Evolutionary conservation across 53 echinoderm and acorn worm species (phyloP).

Genomic region (Mesocentrotus franciscanus): DNA sequence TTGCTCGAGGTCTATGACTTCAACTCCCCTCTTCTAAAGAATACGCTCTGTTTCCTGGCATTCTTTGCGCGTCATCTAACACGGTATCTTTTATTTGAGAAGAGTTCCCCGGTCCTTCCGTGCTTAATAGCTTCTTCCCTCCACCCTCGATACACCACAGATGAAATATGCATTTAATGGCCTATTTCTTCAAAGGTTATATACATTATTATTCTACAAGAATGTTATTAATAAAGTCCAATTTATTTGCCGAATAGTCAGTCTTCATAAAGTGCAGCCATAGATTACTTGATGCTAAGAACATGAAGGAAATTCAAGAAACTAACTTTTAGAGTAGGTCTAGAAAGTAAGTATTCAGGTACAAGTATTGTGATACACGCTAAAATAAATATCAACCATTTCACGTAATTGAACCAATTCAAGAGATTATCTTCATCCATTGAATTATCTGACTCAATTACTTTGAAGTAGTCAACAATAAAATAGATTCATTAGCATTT

Average conservation of each 20-base stretch:
- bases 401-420: neutral
- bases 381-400: too few species aligned
- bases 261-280: neutral
- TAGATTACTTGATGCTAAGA: neutral
- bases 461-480: too few species aligned
- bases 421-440: neutral
- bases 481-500: too few species aligned
- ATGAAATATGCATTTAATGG: neutral
- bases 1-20: neutral
- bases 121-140: neutral
- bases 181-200: neutral
- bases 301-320: too few species aligned
- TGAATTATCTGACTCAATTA: too few species aligned
- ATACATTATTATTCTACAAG: neutral
- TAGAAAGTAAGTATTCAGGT: too few species aligned
- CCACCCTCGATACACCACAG: neutral
- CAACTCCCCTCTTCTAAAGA: neutral
- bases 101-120: neutral
- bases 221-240: neutral
- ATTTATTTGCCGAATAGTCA: neutral
- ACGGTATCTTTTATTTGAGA: neutral
- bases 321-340: too few species aligned
- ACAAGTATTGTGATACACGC: too few species aligned
- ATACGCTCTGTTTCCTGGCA: slow-evolving; percentile 12
- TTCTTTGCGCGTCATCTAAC: neutral